Percentiles rank a stretch among this genome's conserved stretches.
Evolutionary conservation across 2,797 vertebrate genomes (phyloP).

Genomic region (Sebastes alutus): DNA sequence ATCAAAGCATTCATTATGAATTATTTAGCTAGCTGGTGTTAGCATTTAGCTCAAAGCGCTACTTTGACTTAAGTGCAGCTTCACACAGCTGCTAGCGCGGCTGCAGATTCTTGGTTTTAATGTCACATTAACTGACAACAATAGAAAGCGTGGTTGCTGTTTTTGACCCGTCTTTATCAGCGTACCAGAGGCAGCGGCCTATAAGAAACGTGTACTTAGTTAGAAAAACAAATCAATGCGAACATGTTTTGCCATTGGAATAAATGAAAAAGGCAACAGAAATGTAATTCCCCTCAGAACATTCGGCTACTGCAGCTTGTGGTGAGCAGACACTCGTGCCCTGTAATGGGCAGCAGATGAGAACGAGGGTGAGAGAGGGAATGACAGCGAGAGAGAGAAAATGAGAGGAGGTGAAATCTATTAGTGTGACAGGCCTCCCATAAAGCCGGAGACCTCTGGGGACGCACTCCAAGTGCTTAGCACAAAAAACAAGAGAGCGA

Average conservation of each 20-base stretch:
- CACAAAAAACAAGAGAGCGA: conserved; percentile 7
- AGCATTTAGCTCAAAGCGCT: neutral
- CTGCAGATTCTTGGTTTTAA: neutral
- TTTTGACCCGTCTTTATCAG: neutral
- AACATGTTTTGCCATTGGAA: neutral
- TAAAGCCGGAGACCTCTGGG: conserved; percentile 59
- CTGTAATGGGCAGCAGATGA: conserved; percentile 54
- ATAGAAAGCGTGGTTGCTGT: neutral
- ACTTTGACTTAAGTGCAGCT: neutral
- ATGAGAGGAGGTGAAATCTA: conserved; percentile 71
- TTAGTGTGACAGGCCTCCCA: conserved; percentile 68
- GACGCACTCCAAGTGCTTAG: conserved; percentile 46
- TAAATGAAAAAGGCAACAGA: neutral
- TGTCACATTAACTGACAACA: neutral
- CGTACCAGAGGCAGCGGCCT: neutral
- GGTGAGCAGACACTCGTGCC: conserved; percentile 23
- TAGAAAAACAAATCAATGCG: neutral
- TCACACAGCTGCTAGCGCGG: neutral
- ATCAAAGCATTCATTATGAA: neutral
- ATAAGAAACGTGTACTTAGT: neutral
- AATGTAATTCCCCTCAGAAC: conserved; percentile 6
- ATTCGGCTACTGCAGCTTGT: conserved; percentile 25
- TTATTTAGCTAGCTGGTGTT: neutral
- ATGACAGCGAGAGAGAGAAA: conserved; percentile 43
- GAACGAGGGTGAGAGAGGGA: conserved; percentile 37